These are phyloP conservation scores for Epicampocera succincta DNA, from an alignment of 2,888 invertebrate species.

Conservation along the genomic window DNA sequence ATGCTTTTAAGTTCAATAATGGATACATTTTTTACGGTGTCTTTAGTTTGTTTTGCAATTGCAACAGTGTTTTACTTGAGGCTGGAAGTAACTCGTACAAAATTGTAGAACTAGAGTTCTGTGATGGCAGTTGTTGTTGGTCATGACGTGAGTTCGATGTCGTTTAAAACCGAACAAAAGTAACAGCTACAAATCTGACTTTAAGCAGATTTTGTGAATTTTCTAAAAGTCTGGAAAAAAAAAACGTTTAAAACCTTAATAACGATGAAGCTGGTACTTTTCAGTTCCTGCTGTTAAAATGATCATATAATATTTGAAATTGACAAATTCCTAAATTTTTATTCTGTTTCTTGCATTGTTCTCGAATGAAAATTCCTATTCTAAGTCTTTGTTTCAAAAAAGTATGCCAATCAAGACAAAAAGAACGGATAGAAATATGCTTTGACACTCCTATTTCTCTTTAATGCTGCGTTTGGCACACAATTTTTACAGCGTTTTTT, in stretches of 20 bases:
- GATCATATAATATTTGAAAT: slow-evolving; percentile 35
- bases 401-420: not conserved
- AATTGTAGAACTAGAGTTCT: too few relatives aligned
- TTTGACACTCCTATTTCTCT: slow-evolving; percentile 53
- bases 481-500: slow-evolving; percentile 3
- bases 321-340: slow-evolving; percentile 32
- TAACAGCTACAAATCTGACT: too few relatives aligned
- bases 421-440: slow-evolving; percentile 23
- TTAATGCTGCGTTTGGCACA: slow-evolving; percentile 33
- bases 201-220: too few relatives aligned
- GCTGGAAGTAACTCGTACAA: not conserved
- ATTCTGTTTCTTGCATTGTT: not conserved
- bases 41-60: not conserved
- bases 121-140: too few relatives aligned
- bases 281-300: slow-evolving; percentile 15
- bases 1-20: slow-evolving; percentile 48
- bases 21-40: slow-evolving; percentile 17
- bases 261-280: too few relatives aligned
- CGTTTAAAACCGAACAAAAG: too few relatives aligned
- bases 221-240: too few relatives aligned
- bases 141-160: too few relatives aligned
- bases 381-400: slow-evolving; percentile 42
- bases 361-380: slow-evolving; percentile 4
- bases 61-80: not conserved
- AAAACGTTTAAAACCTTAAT: too few relatives aligned